Base-by-base conservation (phyloP, 2,113 vertebrate species). In the Tachysurus fulvidraco region DNA sequence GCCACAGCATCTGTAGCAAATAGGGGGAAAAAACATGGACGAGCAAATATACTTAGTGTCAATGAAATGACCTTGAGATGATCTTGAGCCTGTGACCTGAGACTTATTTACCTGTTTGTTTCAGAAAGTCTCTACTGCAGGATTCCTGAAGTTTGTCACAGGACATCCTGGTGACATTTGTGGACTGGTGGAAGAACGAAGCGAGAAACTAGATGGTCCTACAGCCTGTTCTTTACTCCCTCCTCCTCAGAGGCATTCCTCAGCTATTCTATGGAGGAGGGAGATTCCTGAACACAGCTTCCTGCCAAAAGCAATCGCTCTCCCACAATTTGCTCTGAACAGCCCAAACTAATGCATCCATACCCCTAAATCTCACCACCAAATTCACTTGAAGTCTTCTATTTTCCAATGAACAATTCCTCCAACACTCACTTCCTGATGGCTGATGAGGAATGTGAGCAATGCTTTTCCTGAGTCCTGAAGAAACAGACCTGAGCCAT, bases 161-260 rank as follows among this genome's bases (percentile, higher is more conserved):
- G 88, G 87, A 93, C 87, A 91, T 93, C 92, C 93, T 89, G 90
- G 50, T 77, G 79, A 81, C 60, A 78, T 80, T 86, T 41, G n/a
- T 87, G 85, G 67, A 55, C 54, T 79, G 65, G 41, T 81, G 62
- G 80, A 89, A 91, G 86, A 92, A 91, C 59, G 67, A 86, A 82
- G 62, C 67, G 25, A 54, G n/a, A 59, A 74, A 57, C 74, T 7
- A 82, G 74, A 76, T 5, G 57, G 62, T 78, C 73, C 64, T 81
- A 62, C 23, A 21, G 28, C 65, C 79, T 83, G 30, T 73, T 91
- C 71, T 36, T 86, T 62, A 83, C 74, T 79, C 44, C 44, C 84
- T 78, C 82, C 83, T 59, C 50, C 55, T 77, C 54, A 28, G 80
- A 85, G 55, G 83, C 91, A 92, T 90, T 90, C 88, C 88, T 90